Evolutionary conservation across 2,888 invertebrate species (phyloP).

Genomic region (Siphlonurus alternatus): DNA sequence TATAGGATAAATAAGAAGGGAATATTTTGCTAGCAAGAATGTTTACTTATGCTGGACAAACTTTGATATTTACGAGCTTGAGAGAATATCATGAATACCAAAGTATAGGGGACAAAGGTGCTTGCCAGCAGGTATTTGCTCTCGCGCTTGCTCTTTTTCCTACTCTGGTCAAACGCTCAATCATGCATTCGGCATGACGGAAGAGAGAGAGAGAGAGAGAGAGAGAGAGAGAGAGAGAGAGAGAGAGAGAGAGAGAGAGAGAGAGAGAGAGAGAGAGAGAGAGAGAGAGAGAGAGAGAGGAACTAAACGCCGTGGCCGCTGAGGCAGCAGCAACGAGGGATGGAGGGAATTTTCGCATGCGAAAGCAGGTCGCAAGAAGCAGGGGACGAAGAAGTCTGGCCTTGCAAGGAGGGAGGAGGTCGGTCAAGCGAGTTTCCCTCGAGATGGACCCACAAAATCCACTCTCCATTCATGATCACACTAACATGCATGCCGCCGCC

Average conservation of each 20-base stretch:
- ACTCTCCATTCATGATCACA: constrained; percentile 4
- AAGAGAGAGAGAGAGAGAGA: not conserved
- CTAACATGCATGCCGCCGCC: constrained; percentile 1
- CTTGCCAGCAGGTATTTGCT: not conserved
- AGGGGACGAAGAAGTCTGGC: not conserved
- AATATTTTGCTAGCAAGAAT: not conserved
- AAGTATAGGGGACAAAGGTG: not conserved
- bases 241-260: constrained; percentile 1
- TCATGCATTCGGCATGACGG: not conserved
- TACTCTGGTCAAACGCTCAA: not conserved
- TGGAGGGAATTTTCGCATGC: not conserved
- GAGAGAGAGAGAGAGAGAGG: not conserved
- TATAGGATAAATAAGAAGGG: not conserved
- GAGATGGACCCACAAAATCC: not conserved
- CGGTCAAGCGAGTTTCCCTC: not conserved
- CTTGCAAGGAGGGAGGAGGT: not conserved
- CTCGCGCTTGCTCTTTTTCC: not conserved
- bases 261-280: not conserved
- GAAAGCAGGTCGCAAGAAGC: not conserved
- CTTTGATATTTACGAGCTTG: constrained; percentile 1
- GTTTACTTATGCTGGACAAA: not conserved
- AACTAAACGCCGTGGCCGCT: not conserved
- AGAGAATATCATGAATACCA: constrained; percentile 1
- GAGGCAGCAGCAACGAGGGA: not conserved
- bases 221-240: not conserved